These are phyloP conservation scores for Salarias fasciatus DNA, from an alignment of 2,797 vertebrate species.

Conservation along the genomic window DNA sequence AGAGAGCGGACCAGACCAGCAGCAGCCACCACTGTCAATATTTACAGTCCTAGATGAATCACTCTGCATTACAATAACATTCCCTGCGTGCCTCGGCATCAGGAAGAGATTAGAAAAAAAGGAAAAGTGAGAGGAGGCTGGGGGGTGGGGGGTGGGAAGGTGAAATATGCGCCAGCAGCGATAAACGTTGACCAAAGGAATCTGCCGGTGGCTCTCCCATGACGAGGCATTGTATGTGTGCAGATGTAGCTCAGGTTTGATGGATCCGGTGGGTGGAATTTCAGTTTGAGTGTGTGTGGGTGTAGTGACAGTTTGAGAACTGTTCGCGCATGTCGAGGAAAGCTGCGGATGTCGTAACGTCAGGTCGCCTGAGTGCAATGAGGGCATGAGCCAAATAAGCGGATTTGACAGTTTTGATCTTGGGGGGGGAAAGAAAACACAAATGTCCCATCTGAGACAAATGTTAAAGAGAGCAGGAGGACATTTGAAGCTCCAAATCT, in stretches of 20 bases:
- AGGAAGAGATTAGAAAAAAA: constrained; percentile 60
- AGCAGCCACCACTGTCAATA: constrained; percentile 73
- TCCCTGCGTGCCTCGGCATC: constrained; percentile 73
- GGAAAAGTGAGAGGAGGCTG: constrained; percentile 36
- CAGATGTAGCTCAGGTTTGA: constrained; percentile 47
- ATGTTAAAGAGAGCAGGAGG: constrained; percentile 2
- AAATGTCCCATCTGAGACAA: neutral
- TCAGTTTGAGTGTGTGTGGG: constrained; percentile 69
- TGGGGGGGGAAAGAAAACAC: neutral
- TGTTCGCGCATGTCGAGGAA: constrained; percentile 62
- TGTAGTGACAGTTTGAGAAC: constrained; percentile 69
- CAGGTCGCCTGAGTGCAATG: constrained; percentile 37
- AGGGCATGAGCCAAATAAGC: constrained; percentile 29
- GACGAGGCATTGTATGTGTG: constrained; percentile 47
- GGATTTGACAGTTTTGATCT: constrained; percentile 25
- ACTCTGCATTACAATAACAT: constrained; percentile 81
- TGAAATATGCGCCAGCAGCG: constrained; percentile 56
- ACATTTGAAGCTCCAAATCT: constrained; percentile 31
- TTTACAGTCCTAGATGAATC: constrained; percentile 82
- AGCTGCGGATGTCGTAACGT: constrained; percentile 56
- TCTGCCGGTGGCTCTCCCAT: constrained; percentile 76
- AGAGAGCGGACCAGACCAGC: constrained; percentile 40
- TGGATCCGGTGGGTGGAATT: constrained; percentile 59
- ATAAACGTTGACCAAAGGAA: constrained; percentile 63
- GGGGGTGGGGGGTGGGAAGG: constrained; percentile 15